A percentile compares a stretch with the other conserved stretches of the same genome.
Evolutionary conservation across 1,140 invertebrate species (phyloP).

Genomic region (Diuraphis noxia): DNA sequence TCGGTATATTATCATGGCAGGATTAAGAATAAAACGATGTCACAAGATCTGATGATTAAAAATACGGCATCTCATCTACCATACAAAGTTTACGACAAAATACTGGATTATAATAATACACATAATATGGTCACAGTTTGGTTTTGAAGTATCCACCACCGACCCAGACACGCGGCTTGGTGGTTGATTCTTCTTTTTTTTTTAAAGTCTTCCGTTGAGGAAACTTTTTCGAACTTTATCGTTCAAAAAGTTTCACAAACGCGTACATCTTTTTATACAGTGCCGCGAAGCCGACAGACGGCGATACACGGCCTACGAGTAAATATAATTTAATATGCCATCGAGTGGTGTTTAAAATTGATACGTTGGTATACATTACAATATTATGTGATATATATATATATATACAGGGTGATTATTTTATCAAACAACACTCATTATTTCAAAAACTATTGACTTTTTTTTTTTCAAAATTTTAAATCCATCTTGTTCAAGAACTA

Average conservation of each 20-base stretch:
- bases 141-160: background rate
- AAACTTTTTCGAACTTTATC: conserved; percentile 30
- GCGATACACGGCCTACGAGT: background rate
- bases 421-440: too few species aligned
- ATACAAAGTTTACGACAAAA: background rate
- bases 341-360: background rate
- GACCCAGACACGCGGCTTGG: too few species aligned
- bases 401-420: too few species aligned
- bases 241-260: conserved; percentile 25
- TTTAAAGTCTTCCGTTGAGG: background rate
- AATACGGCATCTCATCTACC: background rate
- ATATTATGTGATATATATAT: background rate
- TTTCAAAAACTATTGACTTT: too few species aligned
- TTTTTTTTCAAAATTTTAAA: too few species aligned
- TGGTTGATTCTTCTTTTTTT: background rate
- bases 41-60: conserved; percentile 4
- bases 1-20: background rate
- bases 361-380: background rate
- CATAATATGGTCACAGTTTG: conserved; percentile 25
- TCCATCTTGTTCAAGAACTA: too few species aligned
- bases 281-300: background rate
- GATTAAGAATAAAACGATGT: background rate
- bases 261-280: background rate
- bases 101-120: conserved; percentile 12
- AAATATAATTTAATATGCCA: conserved; percentile 23